These are phyloP conservation scores for Pyrochroa serraticornis DNA, from an alignment of 2,888 invertebrate species.

Conservation along the genomic window DNA sequence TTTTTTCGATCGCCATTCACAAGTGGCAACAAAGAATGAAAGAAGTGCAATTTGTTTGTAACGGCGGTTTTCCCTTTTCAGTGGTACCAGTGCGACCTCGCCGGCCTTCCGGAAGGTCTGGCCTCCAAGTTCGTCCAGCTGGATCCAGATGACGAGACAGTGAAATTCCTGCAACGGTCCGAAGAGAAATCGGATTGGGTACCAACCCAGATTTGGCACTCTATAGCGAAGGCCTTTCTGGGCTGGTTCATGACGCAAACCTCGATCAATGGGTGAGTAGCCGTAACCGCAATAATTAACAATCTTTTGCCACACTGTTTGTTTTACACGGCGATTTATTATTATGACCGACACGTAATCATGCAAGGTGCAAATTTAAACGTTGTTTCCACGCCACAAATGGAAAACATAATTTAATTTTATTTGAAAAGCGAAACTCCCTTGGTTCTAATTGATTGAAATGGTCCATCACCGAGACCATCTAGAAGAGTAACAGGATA, in stretches of 20 bases:
- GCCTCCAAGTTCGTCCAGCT: slow-evolving; percentile 69
- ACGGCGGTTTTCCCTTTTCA: slow-evolving; percentile 55
- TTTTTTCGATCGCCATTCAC: too few relatives aligned
- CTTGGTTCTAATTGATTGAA: slow-evolving; percentile 16
- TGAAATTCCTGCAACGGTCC: slow-evolving; percentile 74
- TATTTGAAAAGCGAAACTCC: background rate
- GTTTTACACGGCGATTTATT: background rate
- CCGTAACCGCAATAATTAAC: slow-evolving; percentile 47
- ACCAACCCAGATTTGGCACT: slow-evolving; percentile 89
- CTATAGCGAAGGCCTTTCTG: slow-evolving; percentile 82
- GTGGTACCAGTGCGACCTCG: slow-evolving; percentile 76
- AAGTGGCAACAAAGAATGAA: too few relatives aligned
- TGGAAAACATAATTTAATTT: background rate
- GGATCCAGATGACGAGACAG: slow-evolving; percentile 74
- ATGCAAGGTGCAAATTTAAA: background rate
- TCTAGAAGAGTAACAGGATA: slow-evolving; percentile 16
- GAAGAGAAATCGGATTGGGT: slow-evolving; percentile 84
- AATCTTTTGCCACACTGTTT: background rate
- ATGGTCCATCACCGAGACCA: slow-evolving; percentile 4
- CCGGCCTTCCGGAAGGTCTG: slow-evolving; percentile 62
- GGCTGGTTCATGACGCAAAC: slow-evolving; percentile 93
- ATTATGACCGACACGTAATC: background rate
- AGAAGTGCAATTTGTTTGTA: background rate
- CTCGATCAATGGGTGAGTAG: slow-evolving; percentile 89
- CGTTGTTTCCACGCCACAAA: background rate